A percentile compares a stretch with the other conserved stretches of the same genome.
Conservation (phyloP, 2,797 vertebrate genomes). For the Phataginus tetradactyla region DNA sequence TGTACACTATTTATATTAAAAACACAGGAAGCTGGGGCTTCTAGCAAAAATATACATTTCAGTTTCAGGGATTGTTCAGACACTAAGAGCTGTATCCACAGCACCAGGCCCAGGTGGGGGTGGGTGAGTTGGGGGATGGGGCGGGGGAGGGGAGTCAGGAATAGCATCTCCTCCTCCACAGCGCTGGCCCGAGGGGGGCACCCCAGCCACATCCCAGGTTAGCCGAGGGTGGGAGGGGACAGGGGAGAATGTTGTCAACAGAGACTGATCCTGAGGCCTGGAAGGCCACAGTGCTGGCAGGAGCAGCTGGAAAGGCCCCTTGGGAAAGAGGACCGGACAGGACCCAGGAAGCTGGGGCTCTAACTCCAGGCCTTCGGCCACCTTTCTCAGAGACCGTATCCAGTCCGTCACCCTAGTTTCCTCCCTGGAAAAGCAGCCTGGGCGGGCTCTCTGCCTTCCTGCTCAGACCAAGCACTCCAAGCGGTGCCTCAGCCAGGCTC, state of each 20-base stretch:
- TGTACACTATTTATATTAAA: constrained; percentile 88
- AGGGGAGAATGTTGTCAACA: not conserved
- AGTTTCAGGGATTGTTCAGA: constrained; percentile 82
- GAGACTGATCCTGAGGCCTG: not conserved
- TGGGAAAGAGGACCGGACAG: not conserved
- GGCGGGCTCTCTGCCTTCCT: not conserved
- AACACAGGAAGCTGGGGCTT: constrained; percentile 86
- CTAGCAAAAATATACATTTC: constrained; percentile 91
- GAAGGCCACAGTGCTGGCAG: not conserved
- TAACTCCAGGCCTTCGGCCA: not conserved
- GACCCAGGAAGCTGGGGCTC: not conserved
- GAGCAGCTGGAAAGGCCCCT: not conserved
- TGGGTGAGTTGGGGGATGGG: not conserved
- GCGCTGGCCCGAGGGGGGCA: constrained; percentile 5
- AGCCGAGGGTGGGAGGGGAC: not conserved
- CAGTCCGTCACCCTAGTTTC: not conserved
- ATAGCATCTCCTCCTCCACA: constrained; percentile 37
- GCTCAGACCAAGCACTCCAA: not conserved
- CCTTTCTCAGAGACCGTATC: not conserved
- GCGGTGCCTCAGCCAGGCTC: not conserved
- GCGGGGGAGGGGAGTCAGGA: constrained; percentile 24
- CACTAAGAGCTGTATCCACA: constrained; percentile 80
- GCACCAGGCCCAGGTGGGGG: constrained; percentile 28
- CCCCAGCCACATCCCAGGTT: not conserved
- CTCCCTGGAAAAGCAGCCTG: not conserved